These are phyloP conservation scores for Tanypteryx hageni DNA, from an alignment of 2,888 invertebrate genomes.

Conservation along the genomic window DNA sequence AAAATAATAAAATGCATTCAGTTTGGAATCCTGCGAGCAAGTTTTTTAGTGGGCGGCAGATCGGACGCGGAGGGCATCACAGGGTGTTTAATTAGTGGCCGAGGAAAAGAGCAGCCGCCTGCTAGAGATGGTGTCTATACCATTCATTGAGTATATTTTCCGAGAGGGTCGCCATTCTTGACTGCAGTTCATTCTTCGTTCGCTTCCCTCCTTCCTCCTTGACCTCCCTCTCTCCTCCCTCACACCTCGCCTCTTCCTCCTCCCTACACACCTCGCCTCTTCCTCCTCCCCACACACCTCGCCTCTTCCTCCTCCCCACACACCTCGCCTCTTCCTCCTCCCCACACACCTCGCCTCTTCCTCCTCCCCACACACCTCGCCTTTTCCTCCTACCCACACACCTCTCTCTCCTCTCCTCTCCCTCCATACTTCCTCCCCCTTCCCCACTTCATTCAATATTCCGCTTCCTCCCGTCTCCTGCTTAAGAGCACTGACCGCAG, in stretches of 20 bases:
- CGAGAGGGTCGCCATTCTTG: conserved; percentile 18
- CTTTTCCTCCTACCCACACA: not conserved
- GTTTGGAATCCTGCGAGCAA: too few relatives aligned
- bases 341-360: not conserved
- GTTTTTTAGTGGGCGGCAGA: not conserved
- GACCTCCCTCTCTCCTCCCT: conserved; percentile 18
- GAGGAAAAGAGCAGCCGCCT: not conserved
- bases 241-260: not conserved
- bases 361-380: not conserved
- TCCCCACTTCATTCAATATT: conserved; percentile 57
- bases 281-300: not conserved
- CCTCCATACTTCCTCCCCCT: not conserved
- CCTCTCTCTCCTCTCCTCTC: conserved; percentile 4
- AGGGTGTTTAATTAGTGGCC: conserved; percentile 13
- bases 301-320: too few relatives aligned
- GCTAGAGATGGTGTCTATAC: not conserved
- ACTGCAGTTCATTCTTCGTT: conserved; percentile 5
- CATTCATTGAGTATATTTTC: conserved; percentile 13
- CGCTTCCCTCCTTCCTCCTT: not conserved
- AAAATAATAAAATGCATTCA: too few relatives aligned
- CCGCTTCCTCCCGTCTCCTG: conserved; percentile 7
- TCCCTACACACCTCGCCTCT: not conserved
- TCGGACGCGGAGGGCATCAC: not conserved
- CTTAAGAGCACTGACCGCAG: conserved; percentile 54
- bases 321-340: conserved; percentile 6